Base-by-base conservation (phyloP, 2,113 vertebrate genomes). In the Calyptommatus sinebrachiatus region DNA sequence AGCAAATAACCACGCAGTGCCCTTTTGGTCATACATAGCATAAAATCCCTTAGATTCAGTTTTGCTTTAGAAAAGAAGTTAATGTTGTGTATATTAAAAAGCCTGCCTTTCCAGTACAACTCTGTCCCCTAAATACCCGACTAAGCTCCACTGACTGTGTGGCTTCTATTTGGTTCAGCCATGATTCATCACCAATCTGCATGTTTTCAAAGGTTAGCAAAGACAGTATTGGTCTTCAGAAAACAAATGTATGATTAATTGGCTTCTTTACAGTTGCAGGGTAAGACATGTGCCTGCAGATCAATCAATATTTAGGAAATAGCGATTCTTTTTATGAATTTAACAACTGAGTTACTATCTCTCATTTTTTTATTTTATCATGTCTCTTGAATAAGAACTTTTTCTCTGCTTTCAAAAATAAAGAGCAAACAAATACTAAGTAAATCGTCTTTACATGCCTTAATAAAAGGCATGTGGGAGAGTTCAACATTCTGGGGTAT, bases 241-340 rank as follows among this genome's bases (percentile, higher is more conserved):
- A 41, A 83, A 60, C 69, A 0, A 77, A 71, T 61, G 11, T 57
- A 18, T 28, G 28, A 83, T 61, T 77, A 78, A 67, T 73, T 73
- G 2, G 7, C 26, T 16, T 76, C 7, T 8, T 62, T 2, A 81
- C 53, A 78, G 77, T 81, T 63, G 41, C 1, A 0, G 5, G 63
- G 2, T n/a, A 72, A 60, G 22, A 10, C 1, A 31, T 35, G 41
- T 22, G 26, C 31, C 62, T 60, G 21, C 16, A 69, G 72, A 50
- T 62, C 53, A 83, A 78, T 73, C 65, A 73, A 74, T 83, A 73
- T 48, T 29, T 57, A 83, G 20, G 70, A 73, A 77, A 57, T 62
- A 16, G 8, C 35, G 48, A 16, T 26, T n/a, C 65, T 66, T 69
- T 73, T 72, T 48, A 11, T 69, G 29, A 48, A 22, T 50, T 78